Conservation (phyloP, 2,113 vertebrate species). For the Aspidoscelis tigris region DNA sequence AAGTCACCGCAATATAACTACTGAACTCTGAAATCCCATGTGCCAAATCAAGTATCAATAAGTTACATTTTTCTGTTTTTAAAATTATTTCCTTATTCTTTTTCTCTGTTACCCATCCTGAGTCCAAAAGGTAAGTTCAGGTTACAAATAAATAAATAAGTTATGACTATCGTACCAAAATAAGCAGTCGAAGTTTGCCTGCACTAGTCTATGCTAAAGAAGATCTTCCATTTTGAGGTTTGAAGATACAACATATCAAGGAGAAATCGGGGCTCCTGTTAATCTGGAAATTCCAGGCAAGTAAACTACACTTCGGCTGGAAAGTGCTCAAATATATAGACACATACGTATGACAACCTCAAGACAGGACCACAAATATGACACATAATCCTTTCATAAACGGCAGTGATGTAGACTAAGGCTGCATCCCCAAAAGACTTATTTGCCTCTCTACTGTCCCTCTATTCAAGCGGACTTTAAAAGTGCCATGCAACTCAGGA, state of each 20-base stretch:
- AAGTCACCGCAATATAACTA: conserved; percentile 3
- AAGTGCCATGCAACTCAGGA: too few species aligned
- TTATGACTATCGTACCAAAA: too few species aligned
- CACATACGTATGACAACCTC: neutral
- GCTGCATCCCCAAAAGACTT: too few species aligned
- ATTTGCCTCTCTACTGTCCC: too few species aligned
- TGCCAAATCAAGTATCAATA: neutral
- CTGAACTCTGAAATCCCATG: neutral
- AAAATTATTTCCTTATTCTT: neutral
- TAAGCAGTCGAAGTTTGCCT: neutral
- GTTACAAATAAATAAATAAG: too few species aligned
- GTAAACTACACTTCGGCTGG: too few species aligned
- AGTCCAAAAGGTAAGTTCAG: too few species aligned
- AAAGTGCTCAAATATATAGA: neutral
- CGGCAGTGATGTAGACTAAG: neutral
- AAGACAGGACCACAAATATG: neutral
- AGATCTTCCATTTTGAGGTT: neutral
- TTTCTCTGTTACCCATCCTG: too few species aligned
- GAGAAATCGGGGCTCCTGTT: too few species aligned
- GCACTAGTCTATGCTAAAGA: neutral
- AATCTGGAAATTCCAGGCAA: neutral
- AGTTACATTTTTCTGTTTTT: neutral
- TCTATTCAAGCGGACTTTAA: too few species aligned
- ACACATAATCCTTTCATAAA: neutral
- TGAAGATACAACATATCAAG: neutral